Base-by-base conservation (phyloP, 92 coral and sea anemone species). In the Epizoanthus illoricatus region DNA sequence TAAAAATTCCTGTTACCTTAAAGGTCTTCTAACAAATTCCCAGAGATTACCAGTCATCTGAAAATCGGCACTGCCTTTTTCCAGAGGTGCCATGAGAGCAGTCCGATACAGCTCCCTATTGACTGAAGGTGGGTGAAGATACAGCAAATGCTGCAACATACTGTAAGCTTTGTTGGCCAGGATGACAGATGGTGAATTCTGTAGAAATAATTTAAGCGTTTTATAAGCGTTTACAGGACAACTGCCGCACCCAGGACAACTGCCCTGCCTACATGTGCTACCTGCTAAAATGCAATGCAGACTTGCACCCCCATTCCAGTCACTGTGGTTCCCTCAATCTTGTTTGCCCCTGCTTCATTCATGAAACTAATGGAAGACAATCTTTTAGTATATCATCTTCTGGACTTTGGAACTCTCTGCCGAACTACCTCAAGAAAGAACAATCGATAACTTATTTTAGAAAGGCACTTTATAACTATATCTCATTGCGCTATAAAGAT, bases 261-360 rank as follows among this genome's bases (percentile, higher is more conserved):
- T 59, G 61, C n/a, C 71, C 72, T 13, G 69, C 71, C 56, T 59
- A 78, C 57, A 40, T 76, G 82, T 60, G 40, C 47, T 60, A 61
- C 59, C 71, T 78, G 15, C 83, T 62, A 19, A 62, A 78, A 62
- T 60, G 21, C 28, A 63, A 78, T 78, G 83, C 83, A 13, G 60
- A 61, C 41, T 63, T 36, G 16, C 55, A 28, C 71, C 1, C 82
- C 42, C 82, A 69, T 39, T 36, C 52, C 65, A 69, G 82, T 40
- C 57, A 70, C 55, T 76, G 60, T 61, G 39, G 82, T 62, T 52
- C 54, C 55, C 11, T 76, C 40, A 76, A 76, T 28, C 36, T 28
- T 0, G 36, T 28, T 28, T 28, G 36, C 1, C 36, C 36, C 36
- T 2, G 36, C 36, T 0, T 28, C 36, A 28, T 0, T 28, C 36